Percentiles rank a stretch among this genome's conserved stretches.
Conservation (phyloP, 2,797 vertebrate species). For the Paguma larvata region DNA sequence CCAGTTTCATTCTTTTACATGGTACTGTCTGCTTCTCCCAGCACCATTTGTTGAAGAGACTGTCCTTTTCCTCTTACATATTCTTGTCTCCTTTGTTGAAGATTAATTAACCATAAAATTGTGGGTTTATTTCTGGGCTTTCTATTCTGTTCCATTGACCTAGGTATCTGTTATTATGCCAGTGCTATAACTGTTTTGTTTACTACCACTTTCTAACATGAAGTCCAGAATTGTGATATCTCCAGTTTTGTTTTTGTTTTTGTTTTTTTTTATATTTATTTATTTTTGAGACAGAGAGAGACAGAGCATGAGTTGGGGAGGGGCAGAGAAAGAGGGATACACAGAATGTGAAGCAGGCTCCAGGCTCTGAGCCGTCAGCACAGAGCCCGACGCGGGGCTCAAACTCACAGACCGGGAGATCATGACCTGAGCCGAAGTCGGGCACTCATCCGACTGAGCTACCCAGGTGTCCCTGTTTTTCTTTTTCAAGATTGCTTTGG, state of each 20-base stretch:
- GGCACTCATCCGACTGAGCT: no score
- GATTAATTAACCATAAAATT: neutral
- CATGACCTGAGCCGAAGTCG: no score
- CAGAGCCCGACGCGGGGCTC: no score
- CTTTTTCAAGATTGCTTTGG: neutral
- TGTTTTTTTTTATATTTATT: neutral
- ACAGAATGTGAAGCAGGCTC: no score
- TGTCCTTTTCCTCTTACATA: neutral
- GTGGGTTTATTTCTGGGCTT: neutral
- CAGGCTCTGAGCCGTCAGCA: no score
- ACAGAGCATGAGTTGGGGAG: no score
- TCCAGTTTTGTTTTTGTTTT: neutral
- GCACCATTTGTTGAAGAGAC: neutral
- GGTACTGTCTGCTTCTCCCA: neutral
- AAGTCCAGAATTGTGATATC: neutral
- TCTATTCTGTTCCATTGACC: neutral
- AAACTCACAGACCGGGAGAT: no score
- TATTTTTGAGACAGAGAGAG: no score
- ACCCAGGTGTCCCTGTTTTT: neutral
- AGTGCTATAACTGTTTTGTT: neutral
- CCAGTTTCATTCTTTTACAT: neutral
- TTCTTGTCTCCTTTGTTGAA: neutral
- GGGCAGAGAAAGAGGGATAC: no score
- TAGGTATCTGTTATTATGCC: neutral
- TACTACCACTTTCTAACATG: neutral